Percentiles rank a stretch among this genome's conserved stretches.
phyloP scores from a whole-genome alignment of 2,113 vertebrate genomes.

The Sceloporus undulatus region DNA sequence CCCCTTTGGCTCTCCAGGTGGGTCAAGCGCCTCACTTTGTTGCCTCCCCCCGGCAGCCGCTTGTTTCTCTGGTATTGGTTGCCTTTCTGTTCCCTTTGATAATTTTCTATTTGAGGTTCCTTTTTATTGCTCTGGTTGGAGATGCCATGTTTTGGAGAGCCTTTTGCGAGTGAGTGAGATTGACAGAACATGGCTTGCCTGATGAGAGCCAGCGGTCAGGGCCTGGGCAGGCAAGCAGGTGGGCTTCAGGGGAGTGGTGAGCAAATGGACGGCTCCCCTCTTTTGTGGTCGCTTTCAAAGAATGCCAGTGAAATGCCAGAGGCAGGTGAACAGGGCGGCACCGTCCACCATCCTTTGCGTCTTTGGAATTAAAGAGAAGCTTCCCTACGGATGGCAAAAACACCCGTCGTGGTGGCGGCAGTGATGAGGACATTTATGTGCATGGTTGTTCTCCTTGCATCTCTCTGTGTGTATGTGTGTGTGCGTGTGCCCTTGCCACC shows the following conservation, averaged over 20 bases:
- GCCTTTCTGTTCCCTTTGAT: conserved; percentile 32
- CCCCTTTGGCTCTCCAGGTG: conserved; percentile 78
- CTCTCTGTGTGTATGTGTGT: neutral
- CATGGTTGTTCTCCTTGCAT: neutral
- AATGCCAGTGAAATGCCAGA: conserved; percentile 13
- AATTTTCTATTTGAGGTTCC: neutral
- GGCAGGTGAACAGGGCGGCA: neutral
- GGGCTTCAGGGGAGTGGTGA: neutral
- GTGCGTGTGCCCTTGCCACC: neutral
- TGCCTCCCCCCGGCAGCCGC: conserved; percentile 60
- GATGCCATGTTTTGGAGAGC: conserved; percentile 48
- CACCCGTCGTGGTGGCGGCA: neutral
- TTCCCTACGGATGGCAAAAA: neutral
- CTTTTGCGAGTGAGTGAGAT: neutral
- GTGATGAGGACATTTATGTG: too few species aligned
- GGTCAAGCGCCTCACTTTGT: conserved; percentile 76
- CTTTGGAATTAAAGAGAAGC: neutral
- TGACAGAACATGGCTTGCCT: conserved; percentile 26
- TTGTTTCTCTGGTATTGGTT: conserved; percentile 45
- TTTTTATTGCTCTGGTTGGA: neutral
- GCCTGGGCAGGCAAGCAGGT: neutral
- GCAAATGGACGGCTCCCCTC: neutral
- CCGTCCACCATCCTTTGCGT: neutral
- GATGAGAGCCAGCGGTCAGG: conserved; percentile 14
- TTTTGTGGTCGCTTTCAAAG: conserved; percentile 10